Percentiles rank a stretch among this genome's conserved stretches.
Evolutionary conservation across 2,888 invertebrate genomes (phyloP).

Genomic region (Salticus scenicus): DNA sequence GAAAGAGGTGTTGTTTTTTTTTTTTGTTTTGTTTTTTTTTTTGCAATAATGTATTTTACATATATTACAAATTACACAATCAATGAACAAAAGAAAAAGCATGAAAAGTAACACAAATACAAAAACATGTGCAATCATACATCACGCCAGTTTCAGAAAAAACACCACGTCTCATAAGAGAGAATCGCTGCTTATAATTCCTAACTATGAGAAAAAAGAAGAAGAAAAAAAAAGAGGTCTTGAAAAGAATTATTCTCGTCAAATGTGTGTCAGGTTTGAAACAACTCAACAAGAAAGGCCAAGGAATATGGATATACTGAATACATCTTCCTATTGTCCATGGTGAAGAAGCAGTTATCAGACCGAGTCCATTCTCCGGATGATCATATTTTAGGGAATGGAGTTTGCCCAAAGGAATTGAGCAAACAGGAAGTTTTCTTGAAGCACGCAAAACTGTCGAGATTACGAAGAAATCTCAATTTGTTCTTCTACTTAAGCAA

Average conservation of each 20-base stretch:
- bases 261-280: constrained; percentile 15
- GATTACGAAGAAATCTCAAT: background rate
- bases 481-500: constrained; percentile 1
- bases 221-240: background rate
- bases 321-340: constrained; percentile 1
- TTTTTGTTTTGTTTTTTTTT: too few species aligned
- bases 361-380: constrained; percentile 47
- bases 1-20: too few species aligned
- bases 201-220: too few species aligned
- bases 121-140: background rate
- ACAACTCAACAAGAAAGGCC: background rate
- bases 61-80: too few species aligned
- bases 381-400: background rate
- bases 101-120: background rate
- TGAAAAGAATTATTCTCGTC: background rate
- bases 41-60: too few species aligned
- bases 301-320: background rate
- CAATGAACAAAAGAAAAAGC: too few species aligned
- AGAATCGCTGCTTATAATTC: too few species aligned
- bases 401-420: background rate
- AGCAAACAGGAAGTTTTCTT: background rate
- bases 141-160: background rate
- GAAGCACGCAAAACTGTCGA: background rate
- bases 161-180: too few species aligned
- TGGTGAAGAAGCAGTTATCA: constrained; percentile 29